These are phyloP conservation scores for Eremobia ochroleuca DNA, from an alignment of 2,888 invertebrate species.

Conservation along the genomic window DNA sequence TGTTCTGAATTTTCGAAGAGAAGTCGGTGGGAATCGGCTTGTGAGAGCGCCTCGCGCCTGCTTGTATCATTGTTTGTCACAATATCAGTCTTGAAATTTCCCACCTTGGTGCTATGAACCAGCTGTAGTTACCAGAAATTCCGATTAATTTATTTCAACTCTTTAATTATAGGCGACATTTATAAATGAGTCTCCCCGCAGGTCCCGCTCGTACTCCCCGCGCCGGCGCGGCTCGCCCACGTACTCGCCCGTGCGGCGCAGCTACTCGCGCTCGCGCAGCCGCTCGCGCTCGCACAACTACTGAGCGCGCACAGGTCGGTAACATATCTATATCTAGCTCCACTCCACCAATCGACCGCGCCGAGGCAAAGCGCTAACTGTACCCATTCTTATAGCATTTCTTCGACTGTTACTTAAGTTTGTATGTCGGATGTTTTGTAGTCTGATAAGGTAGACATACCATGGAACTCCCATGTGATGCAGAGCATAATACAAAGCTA, in stretches of 20 bases:
- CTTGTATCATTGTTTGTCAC: too few relatives aligned
- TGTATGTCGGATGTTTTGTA: background rate
- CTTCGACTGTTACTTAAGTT: background rate
- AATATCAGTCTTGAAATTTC: background rate
- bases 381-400: conserved; percentile 15
- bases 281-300: conserved; percentile 85
- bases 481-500: background rate
- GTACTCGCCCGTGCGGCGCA: conserved; percentile 97
- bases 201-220: conserved; percentile 94
- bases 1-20: too few relatives aligned
- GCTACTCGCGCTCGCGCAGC: conserved; percentile 93
- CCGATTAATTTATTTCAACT: background rate
- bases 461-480: background rate
- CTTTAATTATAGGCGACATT: too few relatives aligned
- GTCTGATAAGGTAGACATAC: conserved; percentile 9
- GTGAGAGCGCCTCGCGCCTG: too few relatives aligned
- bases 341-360: background rate
- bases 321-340: background rate
- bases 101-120: background rate
- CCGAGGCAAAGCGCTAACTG: background rate
- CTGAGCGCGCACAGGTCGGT: conserved; percentile 70
- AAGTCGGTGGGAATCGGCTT: too few relatives aligned
- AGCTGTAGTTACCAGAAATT: background rate
- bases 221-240: conserved; percentile 97
- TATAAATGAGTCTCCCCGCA: conserved; percentile 49